Base-by-base conservation (phyloP, 2,888 invertebrate genomes). In the Cacoxenus indagator region DNA sequence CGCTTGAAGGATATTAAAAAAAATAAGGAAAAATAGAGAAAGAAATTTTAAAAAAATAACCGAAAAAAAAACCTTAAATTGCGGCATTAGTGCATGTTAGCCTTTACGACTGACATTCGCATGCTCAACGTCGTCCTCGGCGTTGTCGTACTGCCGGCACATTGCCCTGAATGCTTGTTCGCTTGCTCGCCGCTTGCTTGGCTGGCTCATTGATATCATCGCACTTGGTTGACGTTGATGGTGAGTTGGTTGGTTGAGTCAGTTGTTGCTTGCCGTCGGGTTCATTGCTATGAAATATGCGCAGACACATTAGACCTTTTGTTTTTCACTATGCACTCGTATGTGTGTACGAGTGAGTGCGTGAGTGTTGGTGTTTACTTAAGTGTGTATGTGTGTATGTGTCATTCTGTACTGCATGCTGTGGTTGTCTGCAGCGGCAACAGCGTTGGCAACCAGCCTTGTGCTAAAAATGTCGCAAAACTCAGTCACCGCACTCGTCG, bases 401-500 rank as follows among this genome's bases (percentile, higher is more conserved):
- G 19, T 11, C 31, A n/a, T 17, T n/a, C 46, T 27, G 62, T 46
- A 14, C 55, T 46, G 54, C 51, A 6, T 17, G 22, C 57, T 75
- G 75, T 70, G 73, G 73, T 71, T 71, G 70, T 70, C 71, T 75
- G 71, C n/a, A 11, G 14, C 27, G 26, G 14, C 2, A 76, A 70
- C 76, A 73, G 67, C 68, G 77, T 75, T 74, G 75, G 74, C 79
- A 75, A 76, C 77, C 79, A 77, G 78, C 72, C 76, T 72, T 76
- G 76, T 73, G 55, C 70, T 64, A 64, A 68, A 65, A 65, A 64
- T 59, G 68, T 65, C 71, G 71, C 74, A 70, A 64, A 67, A 68
- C 61, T 70, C 75, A 74, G 74, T 67, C 72, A 66, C 69, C 70
- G 70, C 66, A n/a, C n/a, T n/a, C n/a, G n/a, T n/a, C n/a, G 62